phyloP scores from a whole-genome alignment of 2,888 invertebrate genomes.

The Gastrophysa polygoni region DNA sequence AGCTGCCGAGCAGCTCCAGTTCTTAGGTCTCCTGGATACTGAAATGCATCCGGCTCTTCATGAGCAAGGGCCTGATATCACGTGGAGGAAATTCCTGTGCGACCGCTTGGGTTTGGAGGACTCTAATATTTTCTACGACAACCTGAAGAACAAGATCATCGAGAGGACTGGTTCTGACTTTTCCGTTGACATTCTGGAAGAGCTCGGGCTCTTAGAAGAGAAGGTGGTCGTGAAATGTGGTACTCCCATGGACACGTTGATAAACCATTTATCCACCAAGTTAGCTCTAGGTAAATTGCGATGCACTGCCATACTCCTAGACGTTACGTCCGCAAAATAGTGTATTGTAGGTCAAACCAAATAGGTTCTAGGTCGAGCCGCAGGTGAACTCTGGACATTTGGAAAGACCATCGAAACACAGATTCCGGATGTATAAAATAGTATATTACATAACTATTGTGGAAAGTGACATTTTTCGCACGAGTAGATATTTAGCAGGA shows the following conservation, averaged over 20 bases:
- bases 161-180: slow-evolving; percentile 78
- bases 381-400: too few species aligned
- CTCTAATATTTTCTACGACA: slow-evolving; percentile 90
- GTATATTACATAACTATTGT: too few species aligned
- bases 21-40: slow-evolving; percentile 81
- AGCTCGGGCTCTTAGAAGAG: slow-evolving; percentile 87
- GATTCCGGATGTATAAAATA: too few species aligned
- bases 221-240: slow-evolving; percentile 79
- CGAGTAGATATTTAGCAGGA: too few species aligned
- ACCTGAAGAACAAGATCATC: slow-evolving; percentile 81
- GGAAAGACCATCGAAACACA: too few species aligned
- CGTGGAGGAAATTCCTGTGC: slow-evolving; percentile 90
- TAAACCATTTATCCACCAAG: slow-evolving; percentile 83
- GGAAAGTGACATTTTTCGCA: too few species aligned
- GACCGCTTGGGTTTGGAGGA: slow-evolving; percentile 83
- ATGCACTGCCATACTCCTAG: neutral
- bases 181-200: slow-evolving; percentile 78
- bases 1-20: slow-evolving; percentile 84
- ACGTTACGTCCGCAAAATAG: too few species aligned
- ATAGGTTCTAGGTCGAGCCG: too few species aligned
- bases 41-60: slow-evolving; percentile 90
- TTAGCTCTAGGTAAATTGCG: slow-evolving; percentile 71
- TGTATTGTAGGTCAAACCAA: too few species aligned
- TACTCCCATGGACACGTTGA: slow-evolving; percentile 92
- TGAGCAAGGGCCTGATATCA: slow-evolving; percentile 92